phyloP scores from a whole-genome alignment of 2,888 invertebrate genomes.

The Eurytoma adleriae region DNA sequence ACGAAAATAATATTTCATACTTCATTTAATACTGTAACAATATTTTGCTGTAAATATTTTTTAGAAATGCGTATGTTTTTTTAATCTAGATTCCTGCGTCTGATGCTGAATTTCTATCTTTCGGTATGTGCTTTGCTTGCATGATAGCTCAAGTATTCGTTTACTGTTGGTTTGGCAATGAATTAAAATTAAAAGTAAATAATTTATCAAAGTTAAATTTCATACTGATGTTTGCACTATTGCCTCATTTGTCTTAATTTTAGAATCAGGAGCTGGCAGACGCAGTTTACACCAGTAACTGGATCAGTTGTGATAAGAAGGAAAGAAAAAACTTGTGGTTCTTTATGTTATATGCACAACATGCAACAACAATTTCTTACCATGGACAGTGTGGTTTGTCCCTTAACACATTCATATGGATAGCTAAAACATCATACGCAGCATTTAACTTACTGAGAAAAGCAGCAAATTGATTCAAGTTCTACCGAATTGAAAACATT shows the following conservation, averaged over 20 bases:
- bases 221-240: neutral
- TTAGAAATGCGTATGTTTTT: no score
- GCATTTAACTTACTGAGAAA: constrained; percentile 40
- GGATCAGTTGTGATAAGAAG: neutral
- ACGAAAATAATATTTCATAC: no score
- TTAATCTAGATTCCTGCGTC: no score
- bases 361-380: constrained; percentile 33
- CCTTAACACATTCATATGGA: constrained; percentile 48
- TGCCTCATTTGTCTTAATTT: neutral
- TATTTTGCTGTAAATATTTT: no score
- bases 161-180: constrained; percentile 47
- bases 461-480: no score
- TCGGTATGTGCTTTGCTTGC: neutral
- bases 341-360: constrained; percentile 31
- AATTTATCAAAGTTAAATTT: no score
- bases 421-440: constrained; percentile 51
- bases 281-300: constrained; percentile 46
- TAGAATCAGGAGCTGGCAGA: constrained; percentile 33
- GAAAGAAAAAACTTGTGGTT: constrained; percentile 37
- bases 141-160: constrained; percentile 39
- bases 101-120: no score
- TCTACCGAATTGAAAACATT: no score
- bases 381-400: constrained; percentile 45
- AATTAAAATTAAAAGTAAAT: constrained; percentile 29
- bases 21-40: no score